A percentile compares a stretch with the other conserved stretches of the same genome.
Evolutionary conservation across 1,140 invertebrate species (phyloP).

Genomic region (Phocides pigmalion): DNA sequence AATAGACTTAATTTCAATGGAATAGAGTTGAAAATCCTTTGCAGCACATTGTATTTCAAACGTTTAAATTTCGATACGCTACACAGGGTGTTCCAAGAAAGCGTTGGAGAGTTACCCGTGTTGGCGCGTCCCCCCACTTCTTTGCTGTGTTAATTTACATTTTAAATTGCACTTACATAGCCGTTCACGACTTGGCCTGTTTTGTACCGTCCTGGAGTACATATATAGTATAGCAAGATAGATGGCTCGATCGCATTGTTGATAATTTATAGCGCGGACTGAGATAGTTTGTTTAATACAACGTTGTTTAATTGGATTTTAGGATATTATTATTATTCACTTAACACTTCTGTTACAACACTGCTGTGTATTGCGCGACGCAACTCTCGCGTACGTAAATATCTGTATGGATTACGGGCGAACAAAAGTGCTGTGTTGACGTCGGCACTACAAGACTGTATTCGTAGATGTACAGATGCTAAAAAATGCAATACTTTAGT

Average conservation of each 20-base stretch:
- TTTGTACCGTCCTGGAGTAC: slow-evolving; percentile 63
- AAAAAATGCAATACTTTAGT: no score
- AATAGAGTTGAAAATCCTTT: slow-evolving; percentile 39
- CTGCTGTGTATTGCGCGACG: no score
- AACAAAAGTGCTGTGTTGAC: no score
- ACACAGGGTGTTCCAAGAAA: slow-evolving; percentile 69
- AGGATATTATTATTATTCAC: no score
- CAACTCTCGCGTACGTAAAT: no score
- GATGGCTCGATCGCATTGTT: no score
- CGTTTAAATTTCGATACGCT: slow-evolving; percentile 28
- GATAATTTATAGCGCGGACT: slow-evolving; percentile 9
- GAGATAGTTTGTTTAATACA: slow-evolving; percentile 24
- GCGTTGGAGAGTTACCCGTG: slow-evolving; percentile 65
- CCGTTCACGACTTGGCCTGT: slow-evolving; percentile 68
- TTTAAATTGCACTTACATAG: slow-evolving; percentile 84
- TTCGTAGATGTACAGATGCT: no score
- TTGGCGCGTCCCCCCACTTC: slow-evolving; percentile 66
- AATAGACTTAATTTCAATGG: background rate
- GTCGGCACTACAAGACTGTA: no score
- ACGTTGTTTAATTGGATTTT: slow-evolving; percentile 16
- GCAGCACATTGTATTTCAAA: background rate
- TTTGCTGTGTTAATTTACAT: slow-evolving; percentile 83
- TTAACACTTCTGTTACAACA: no score
- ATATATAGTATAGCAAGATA: slow-evolving; percentile 41
- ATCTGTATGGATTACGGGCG: no score